These are phyloP conservation scores for Tor tambroides DNA, from an alignment of 2,113 vertebrate species.

Conservation along the genomic window DNA sequence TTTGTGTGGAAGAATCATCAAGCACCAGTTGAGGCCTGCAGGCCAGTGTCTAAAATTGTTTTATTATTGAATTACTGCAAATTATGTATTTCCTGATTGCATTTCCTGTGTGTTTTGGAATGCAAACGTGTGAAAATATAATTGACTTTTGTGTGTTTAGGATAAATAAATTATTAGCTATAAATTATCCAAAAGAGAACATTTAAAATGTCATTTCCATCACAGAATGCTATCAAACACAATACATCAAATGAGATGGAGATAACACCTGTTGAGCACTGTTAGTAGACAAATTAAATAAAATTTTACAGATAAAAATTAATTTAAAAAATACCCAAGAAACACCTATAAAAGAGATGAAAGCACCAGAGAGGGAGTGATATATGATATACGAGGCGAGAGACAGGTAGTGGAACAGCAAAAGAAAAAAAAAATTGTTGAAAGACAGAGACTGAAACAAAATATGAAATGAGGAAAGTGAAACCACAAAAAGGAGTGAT, in stretches of 20 bases:
- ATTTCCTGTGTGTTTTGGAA: background rate
- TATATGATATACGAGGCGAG: background rate
- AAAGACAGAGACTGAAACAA: background rate
- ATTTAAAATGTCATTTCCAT: background rate
- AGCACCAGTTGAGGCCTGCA: background rate
- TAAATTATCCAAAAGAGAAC: background rate
- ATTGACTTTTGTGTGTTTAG: background rate
- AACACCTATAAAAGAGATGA: background rate
- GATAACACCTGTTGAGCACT: background rate
- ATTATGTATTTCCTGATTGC: background rate
- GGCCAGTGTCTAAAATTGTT: background rate
- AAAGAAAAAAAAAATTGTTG: background rate
- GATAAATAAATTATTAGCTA: background rate
- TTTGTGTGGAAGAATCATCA: background rate
- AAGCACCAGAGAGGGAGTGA: constrained; percentile 22
- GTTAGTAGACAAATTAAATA: background rate
- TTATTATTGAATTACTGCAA: background rate
- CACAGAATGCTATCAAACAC: background rate
- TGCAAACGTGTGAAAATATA: too few species aligned
- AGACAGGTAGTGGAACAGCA: background rate
- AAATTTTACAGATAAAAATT: too few species aligned
- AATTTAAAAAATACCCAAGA: background rate
- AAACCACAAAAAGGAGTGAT: constrained; percentile 16
- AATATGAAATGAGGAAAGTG: background rate
- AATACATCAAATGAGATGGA: background rate